phyloP scores from a whole-genome alignment of 2,888 invertebrate genomes.

The Noctua comes region DNA sequence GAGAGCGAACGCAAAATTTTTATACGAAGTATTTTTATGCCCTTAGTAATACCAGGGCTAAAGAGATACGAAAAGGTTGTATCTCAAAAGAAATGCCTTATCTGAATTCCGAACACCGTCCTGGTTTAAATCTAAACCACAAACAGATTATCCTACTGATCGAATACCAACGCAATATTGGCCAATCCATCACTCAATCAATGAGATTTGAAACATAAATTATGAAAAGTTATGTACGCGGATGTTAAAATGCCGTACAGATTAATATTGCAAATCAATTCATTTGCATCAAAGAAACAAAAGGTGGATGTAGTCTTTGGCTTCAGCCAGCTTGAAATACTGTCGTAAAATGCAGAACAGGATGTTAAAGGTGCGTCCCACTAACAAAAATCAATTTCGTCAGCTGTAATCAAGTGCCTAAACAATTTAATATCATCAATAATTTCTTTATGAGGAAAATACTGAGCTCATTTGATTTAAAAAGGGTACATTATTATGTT shows the following conservation, averaged over 20 bases:
- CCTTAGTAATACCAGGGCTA: neutral
- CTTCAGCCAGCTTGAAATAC: neutral
- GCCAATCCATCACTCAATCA: conserved; percentile 6
- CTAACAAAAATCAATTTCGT: conserved; percentile 20
- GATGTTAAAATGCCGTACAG: conserved; percentile 11
- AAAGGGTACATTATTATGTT: conserved; percentile 57
- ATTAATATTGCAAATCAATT: conserved; percentile 39
- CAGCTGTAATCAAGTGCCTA: conserved; percentile 15
- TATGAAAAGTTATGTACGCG: conserved; percentile 21
- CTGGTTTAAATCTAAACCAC: conserved; percentile 13
- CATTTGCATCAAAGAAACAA: conserved; percentile 21
- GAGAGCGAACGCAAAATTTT: neutral
- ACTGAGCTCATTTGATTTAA: conserved; percentile 46
- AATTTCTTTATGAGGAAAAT: conserved; percentile 44
- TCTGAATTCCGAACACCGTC: conserved; percentile 10
- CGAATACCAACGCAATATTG: conserved; percentile 29
- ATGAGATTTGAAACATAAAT: conserved; percentile 51
- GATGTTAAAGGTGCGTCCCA: conserved; percentile 2
- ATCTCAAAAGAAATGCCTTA: neutral
- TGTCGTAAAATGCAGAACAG: neutral
- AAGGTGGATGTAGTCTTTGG: neutral
- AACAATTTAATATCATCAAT: conserved; percentile 37
- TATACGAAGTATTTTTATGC: neutral
- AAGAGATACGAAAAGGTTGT: neutral
- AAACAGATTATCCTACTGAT: conserved; percentile 22